Base-by-base conservation (phyloP, 2,888 invertebrate genomes). In the Alentia gelatinosa region DNA sequence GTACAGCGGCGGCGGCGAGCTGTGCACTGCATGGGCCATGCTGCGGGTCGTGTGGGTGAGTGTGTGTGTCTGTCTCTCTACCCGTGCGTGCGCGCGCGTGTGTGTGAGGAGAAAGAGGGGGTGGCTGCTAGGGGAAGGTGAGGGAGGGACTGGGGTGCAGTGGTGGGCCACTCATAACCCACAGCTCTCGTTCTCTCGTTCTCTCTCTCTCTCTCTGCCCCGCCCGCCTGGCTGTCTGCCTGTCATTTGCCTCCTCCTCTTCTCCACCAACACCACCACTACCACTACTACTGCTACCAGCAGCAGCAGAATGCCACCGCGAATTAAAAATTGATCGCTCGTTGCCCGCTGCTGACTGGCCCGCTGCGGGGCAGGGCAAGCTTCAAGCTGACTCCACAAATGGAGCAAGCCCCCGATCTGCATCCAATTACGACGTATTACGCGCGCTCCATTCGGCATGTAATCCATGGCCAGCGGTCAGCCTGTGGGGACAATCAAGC, bases 321-420 rank as follows among this genome's bases (percentile, higher is more conserved):
- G 37, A 19, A 79, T 79, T 79, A 79, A 79, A 79, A 79, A 79
- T 79, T 79, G 79, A 79, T 79, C 79, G 79, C n/a, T 39, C 79
- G 79, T 19, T 39, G 79, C 37, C 39, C 68, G 68, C 30, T 26
- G 26, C 68, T 30, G 30, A 19, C 68, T 68, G 68, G 68, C 68
- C 68, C 39, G 79, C 79, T 39, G 15, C 63, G 63, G 15, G 63
- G 19, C 39, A 19, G 79, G 79, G n/a, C 79, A 19, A n/a, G 23
- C 79, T 39, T 15, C 35, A 79, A 37, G 37, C 35, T n/a, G n/a
- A n/a, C 79, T 79, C 23, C 35, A 79, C 79, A 79, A 79, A 79
- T 4, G 79, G 35, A 39, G 79, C 79, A 37, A 35, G 79, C n/a
- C n/a, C n/a, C 79, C 79, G 35, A 79, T 79, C 79, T 79, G 79